These are phyloP conservation scores for Cygnus atratus DNA, from an alignment of 2,113 vertebrate species.

Conservation along the genomic window DNA sequence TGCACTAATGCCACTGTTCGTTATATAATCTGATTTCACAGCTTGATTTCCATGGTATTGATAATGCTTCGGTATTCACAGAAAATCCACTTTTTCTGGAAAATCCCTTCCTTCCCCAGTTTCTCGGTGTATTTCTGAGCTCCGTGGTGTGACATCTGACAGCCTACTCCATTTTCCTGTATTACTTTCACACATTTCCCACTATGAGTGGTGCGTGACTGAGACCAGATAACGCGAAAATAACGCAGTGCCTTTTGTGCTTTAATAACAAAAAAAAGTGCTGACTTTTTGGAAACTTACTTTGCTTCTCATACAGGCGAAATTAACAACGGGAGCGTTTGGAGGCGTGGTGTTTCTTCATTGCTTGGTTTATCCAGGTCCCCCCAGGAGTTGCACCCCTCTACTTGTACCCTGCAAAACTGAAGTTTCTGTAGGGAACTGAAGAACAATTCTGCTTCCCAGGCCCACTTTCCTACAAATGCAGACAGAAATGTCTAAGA, in stretches of 20 bases:
- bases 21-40: constrained; percentile 18
- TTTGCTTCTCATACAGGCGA: neutral
- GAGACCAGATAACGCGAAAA: neutral
- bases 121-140: neutral
- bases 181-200: neutral
- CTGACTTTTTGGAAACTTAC: neutral
- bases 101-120: constrained; percentile 33
- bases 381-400: neutral
- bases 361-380: neutral
- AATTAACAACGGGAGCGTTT: neutral
- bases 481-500: neutral
- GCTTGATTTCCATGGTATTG: neutral
- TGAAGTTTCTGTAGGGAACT: neutral
- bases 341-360: neutral
- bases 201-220: neutral
- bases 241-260: neutral
- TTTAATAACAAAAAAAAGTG: neutral
- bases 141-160: neutral
- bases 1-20: neutral
- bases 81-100: constrained; percentile 54
- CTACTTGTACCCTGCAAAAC: neutral
- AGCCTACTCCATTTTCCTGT: neutral
- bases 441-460: neutral
- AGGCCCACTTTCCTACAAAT: neutral
- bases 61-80: neutral